Evolutionary conservation across 2,797 vertebrate genomes (phyloP).

Genomic region (Betta splendens): DNA sequence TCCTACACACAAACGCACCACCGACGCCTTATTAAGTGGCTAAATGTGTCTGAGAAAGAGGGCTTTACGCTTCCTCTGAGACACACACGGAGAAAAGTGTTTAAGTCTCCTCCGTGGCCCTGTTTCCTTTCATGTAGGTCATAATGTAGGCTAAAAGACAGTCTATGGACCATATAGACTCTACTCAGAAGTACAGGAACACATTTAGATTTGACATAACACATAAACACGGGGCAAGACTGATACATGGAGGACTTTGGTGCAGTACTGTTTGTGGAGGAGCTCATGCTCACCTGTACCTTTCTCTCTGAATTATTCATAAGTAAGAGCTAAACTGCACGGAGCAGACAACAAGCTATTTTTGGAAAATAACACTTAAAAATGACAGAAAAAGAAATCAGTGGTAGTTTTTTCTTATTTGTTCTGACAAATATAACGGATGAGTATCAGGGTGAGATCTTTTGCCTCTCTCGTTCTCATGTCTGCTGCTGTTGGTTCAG

Average conservation of each 20-base stretch:
- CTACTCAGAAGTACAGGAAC: slow-evolving; percentile 32
- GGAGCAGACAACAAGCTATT: slow-evolving; percentile 61
- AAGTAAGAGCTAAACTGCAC: slow-evolving; percentile 47
- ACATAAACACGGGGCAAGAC: too few species aligned
- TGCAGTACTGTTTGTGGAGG: slow-evolving; percentile 33
- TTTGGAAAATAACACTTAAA: slow-evolving; percentile 56
- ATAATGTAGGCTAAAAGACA: slow-evolving; percentile 70
- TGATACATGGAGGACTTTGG: slow-evolving; percentile 1
- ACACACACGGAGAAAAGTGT: slow-evolving; percentile 64
- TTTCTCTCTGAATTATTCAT: slow-evolving; percentile 68
- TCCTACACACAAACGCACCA: slow-evolving; percentile 21
- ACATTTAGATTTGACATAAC: too few species aligned
- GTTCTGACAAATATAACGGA: slow-evolving; percentile 10
- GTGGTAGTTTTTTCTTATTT: not conserved
- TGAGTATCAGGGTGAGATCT: not conserved
- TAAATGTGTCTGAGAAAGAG: slow-evolving; percentile 56
- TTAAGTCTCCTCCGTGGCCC: slow-evolving; percentile 64
- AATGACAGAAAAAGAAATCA: slow-evolving; percentile 28
- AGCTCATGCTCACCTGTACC: slow-evolving; percentile 68
- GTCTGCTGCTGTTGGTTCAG: not conserved
- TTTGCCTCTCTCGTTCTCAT: not conserved
- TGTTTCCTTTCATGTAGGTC: slow-evolving; percentile 72
- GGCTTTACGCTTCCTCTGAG: slow-evolving; percentile 48
- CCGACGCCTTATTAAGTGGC: slow-evolving; percentile 45
- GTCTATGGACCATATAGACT: slow-evolving; percentile 24